phyloP scores from a whole-genome alignment of 2,797 vertebrate species.

The Poeciliopsis presidionis region DNA sequence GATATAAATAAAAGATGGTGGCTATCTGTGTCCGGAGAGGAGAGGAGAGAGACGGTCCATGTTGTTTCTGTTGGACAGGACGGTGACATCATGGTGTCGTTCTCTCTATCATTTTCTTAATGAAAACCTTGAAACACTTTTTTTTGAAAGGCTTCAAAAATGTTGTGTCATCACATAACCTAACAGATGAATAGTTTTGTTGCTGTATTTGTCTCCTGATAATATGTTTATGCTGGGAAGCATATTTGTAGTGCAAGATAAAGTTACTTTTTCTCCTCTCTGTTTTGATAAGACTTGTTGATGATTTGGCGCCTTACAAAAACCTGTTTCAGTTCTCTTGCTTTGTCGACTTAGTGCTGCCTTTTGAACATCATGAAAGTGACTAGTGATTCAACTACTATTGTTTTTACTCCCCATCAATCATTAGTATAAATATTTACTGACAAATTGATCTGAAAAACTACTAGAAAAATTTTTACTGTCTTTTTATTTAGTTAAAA shows the following conservation, averaged over 20 bases:
- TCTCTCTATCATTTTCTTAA: background rate
- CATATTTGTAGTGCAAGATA: background rate
- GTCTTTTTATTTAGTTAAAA: background rate
- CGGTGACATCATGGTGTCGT: background rate
- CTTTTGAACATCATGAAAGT: background rate
- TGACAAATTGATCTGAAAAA: background rate
- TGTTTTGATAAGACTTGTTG: background rate
- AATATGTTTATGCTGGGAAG: background rate
- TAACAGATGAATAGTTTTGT: background rate
- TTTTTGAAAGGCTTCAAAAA: background rate
- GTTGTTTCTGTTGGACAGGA: background rate
- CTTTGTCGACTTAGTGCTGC: background rate
- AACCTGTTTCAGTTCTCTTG: background rate
- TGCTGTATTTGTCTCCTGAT: background rate
- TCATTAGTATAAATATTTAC: background rate
- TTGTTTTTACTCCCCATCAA: background rate
- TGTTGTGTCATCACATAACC: background rate
- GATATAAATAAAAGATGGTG: background rate
- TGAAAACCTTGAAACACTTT: background rate
- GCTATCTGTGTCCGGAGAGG: background rate
- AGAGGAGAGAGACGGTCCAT: background rate
- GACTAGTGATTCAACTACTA: background rate
- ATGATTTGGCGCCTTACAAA: background rate
- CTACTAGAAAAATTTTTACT: background rate
- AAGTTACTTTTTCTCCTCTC: background rate